Evolutionary conservation across 1,140 invertebrate genomes (phyloP), one percentile per base, ranked within the genome.

Genomic region (Lethrus apterus): DNA sequence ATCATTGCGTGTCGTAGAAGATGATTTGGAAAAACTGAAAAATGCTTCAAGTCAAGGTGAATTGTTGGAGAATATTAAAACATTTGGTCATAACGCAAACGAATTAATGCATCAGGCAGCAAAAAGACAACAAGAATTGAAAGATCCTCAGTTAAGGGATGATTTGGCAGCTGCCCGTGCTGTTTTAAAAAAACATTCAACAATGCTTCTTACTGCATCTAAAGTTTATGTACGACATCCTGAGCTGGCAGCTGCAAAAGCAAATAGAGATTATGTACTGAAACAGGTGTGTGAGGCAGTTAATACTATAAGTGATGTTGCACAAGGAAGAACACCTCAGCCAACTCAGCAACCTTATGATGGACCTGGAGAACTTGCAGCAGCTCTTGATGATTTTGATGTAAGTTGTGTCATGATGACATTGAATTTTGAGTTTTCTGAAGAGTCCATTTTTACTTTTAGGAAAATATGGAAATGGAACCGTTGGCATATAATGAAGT

Each of bases 181-280:
- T 19, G 85, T 95, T 46, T 73, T 99, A 3, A 98, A 98, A 70
- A 97, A 97, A 65, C 96, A 97, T 69, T 95, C 91, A 11, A 97
- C 95, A 56, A 98, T 99, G 92, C 71, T 98, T 40, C 72, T 98
- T 2, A 98, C 94, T 2, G 93, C 94, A 32, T 97, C 93, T 0
- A 98, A 98, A 78, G 93, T 97, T 3, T 98, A 96, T 71, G 92
- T 99, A 7, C 83, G 93, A 53, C 94, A 98, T 77, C 96, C 95
- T 1, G 94, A 98, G 67, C 64, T 98, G 15, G 92, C 93, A 31
- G 89, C 93, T 18, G 93, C 94, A 0, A 93, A 93, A 72, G 88
- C 91, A 5, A 97, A 98, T 73, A 76, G 93, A 30, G 93, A 97
- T 71, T 97, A 89, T 67, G 93, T 96, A 10, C 75, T 95, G 55